phyloP scores from a whole-genome alignment of 2,888 invertebrate genomes.

The Leucoptera coffeella region DNA sequence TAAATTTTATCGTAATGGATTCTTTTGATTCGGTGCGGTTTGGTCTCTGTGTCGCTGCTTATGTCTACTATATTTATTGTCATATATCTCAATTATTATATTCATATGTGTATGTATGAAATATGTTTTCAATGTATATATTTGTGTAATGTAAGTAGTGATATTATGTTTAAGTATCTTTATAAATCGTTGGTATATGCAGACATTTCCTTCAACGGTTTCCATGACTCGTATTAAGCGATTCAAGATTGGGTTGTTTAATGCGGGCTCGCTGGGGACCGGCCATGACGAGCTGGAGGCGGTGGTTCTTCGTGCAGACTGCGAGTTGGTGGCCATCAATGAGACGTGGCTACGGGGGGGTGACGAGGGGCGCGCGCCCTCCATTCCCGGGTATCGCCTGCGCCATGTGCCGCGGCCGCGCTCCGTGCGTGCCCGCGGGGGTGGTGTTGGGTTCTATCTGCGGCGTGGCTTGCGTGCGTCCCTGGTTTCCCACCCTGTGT shows the following conservation, averaged over 20 bases:
- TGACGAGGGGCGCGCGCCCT: conserved; percentile 1
- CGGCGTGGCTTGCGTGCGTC: background rate
- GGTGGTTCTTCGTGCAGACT: too few relatives aligned
- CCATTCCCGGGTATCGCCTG: background rate
- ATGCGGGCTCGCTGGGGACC: background rate
- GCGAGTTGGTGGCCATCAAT: background rate
- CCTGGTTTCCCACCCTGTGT: background rate
- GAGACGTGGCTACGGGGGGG: background rate
- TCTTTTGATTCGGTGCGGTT: too few relatives aligned
- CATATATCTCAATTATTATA: too few relatives aligned
- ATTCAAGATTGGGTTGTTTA: background rate
- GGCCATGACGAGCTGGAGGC: background rate
- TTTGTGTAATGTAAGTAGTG: too few relatives aligned
- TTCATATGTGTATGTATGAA: too few relatives aligned
- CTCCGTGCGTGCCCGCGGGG: background rate
- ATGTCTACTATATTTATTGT: too few relatives aligned
- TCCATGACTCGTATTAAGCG: background rate
- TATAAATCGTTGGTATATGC: too few relatives aligned
- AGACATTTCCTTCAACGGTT: too few relatives aligned
- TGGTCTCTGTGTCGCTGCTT: too few relatives aligned
- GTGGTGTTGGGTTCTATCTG: conserved; percentile 1
- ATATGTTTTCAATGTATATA: too few relatives aligned
- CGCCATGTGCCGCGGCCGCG: background rate
- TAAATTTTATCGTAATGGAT: too few relatives aligned
- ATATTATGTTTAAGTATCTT: too few relatives aligned